phyloP scores from a whole-genome alignment of 2,888 invertebrate genomes.

The Macaria notata region DNA sequence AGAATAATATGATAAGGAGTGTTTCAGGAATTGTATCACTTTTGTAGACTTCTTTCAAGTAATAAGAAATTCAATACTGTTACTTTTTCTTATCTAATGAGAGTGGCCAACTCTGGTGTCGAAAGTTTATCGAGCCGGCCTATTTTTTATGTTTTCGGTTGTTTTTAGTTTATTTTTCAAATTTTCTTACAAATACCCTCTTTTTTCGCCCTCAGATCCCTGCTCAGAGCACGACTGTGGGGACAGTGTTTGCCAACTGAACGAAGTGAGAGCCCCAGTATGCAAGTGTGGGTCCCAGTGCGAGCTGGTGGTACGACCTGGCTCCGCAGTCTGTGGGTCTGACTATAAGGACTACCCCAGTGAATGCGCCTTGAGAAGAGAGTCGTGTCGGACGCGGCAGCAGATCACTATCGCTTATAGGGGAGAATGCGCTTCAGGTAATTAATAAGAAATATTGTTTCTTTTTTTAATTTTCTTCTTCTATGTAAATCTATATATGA shows the following conservation, averaged over 20 bases:
- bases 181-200: too few species aligned
- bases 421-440: constrained; percentile 92
- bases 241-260: constrained; percentile 92
- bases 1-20: too few species aligned
- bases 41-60: too few species aligned
- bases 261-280: constrained; percentile 87
- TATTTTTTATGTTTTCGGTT: too few species aligned
- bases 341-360: constrained; percentile 91
- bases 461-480: too few species aligned
- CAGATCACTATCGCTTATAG: constrained; percentile 90
- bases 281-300: constrained; percentile 92
- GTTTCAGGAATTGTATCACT: too few species aligned
- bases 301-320: constrained; percentile 87
- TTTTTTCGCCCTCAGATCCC: constrained; percentile 84
- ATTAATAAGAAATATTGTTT: constrained; percentile 21
- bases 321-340: constrained; percentile 87
- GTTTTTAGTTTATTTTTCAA: too few species aligned
- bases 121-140: too few species aligned
- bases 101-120: too few species aligned
- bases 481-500: too few species aligned
- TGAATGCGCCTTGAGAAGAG: constrained; percentile 89
- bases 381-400: constrained; percentile 89
- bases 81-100: too few species aligned
- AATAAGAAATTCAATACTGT: too few species aligned
- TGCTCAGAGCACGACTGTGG: constrained; percentile 90